These are phyloP conservation scores for Rynchops niger DNA, from an alignment of 2,113 vertebrate species.

Conservation along the genomic window DNA sequence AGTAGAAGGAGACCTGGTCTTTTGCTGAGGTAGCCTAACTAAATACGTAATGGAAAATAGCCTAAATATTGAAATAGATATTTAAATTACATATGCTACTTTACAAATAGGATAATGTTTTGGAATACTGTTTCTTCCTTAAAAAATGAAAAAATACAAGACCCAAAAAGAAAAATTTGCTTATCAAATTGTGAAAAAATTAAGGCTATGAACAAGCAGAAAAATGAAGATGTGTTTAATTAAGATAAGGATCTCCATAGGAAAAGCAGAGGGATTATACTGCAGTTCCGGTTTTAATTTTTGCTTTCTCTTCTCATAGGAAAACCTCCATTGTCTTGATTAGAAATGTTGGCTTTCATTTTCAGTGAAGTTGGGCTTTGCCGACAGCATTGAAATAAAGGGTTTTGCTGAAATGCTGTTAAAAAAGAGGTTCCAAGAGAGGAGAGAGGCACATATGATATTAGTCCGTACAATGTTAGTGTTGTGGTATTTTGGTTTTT, in stretches of 20 bases:
- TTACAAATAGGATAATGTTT: neutral
- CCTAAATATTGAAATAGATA: neutral
- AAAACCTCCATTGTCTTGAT: neutral
- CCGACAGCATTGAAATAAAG: neutral
- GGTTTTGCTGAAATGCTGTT: neutral
- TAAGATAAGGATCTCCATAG: neutral
- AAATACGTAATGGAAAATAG: neutral
- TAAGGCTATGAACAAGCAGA: neutral
- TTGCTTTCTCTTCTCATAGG: neutral
- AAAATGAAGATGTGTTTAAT: neutral
- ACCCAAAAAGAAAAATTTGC: neutral
- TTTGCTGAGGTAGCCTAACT: neutral
- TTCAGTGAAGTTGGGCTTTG: neutral
- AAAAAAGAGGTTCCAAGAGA: neutral
- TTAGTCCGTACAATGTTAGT: too few species aligned
- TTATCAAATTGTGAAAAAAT: neutral
- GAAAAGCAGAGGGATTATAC: neutral
- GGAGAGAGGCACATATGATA: neutral
- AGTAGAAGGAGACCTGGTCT: neutral
- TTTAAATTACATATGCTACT: neutral
- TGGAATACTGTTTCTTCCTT: neutral
- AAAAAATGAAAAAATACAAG: neutral
- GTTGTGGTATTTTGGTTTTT: neutral
- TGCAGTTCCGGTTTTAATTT: neutral
- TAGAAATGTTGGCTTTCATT: neutral